Evolutionary conservation across 2,797 vertebrate species (phyloP), one percentile per base, ranked within the genome.

Genomic region (Danionella dracula): DNA sequence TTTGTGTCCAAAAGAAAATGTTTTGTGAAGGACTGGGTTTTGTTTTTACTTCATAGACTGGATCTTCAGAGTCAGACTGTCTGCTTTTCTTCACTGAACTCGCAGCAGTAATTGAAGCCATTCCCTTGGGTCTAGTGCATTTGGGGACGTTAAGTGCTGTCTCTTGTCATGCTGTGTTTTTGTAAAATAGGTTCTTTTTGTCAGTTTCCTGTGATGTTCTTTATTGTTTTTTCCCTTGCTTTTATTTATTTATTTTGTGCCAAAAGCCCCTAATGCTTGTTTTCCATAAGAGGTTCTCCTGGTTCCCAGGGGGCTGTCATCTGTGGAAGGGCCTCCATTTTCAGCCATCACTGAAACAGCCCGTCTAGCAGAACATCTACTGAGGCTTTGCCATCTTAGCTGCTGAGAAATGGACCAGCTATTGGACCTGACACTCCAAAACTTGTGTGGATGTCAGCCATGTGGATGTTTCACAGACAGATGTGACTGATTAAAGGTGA

Each of bases 111-210:
- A 92, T 90, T 91, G 84, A 91, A 51, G 64, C 50, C 45, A 66
- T 54, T 86, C 88, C 84, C 86, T 70, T 41, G 71, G 84, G 84
- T 73, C 57, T 64, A 74, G 77, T 79, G 83, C 85, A 85, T 84
- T 82, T 81, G 84, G 81, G 60, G 83, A 86, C 76, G 59, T 86
- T 88, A 88, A 89, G 89, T 85, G 86, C 81, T 86, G 83, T 86
- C 82, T 84, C 80, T 86, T 90, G 91, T 92, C 88, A 89, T 86
- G 88, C 89, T 84, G 76, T 85, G 88, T 86, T 89, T 89, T 91
- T 84, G 83, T 87, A 88, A 89, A 88, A 92, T 87, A 87, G 88
- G 82, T 79, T 86, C 76, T 87, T 89, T 90, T 91, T 90, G 89
- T 89, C 85, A 49, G 38, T 53, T 54, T 82, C 78, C 72, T 78